Percentiles rank a stretch among this genome's conserved stretches.
Conservation (phyloP, 2,797 vertebrate genomes). For the Danio aesculapii region DNA sequence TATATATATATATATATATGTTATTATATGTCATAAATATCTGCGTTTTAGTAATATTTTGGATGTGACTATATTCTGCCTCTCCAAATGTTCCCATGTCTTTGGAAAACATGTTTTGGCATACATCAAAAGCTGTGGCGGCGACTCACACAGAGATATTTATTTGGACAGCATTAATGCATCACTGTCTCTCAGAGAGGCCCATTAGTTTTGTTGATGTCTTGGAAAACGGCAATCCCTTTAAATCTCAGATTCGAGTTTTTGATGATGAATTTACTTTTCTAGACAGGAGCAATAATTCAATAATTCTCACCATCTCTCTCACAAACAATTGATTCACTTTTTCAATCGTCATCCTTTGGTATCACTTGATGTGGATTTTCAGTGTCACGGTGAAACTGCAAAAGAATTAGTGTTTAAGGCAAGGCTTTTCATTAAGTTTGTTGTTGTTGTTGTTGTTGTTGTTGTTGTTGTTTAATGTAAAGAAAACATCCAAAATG, state of each 20-base stretch:
- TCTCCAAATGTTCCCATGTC: not conserved
- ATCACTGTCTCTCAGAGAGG: conserved; percentile 59
- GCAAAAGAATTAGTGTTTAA: not conserved
- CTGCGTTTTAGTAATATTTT: not conserved
- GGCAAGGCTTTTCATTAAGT: not conserved
- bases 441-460: too few relatives aligned
- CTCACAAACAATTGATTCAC: conserved; percentile 1
- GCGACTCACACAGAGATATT: conserved; percentile 70
- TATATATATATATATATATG: too few relatives aligned
- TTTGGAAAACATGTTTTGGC: conserved; percentile 1
- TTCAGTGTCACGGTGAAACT: conserved; percentile 2
- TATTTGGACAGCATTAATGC: conserved; percentile 74
- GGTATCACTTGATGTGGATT: not conserved
- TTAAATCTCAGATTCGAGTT: conserved; percentile 3
- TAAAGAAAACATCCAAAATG: too few relatives aligned
- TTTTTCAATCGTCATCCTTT: conserved; percentile 2
- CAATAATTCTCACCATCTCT: conserved; percentile 5
- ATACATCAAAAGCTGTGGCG: conserved; percentile 29
- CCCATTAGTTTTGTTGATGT: conserved; percentile 22
- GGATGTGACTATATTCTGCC: not conserved
- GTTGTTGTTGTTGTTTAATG: too few relatives aligned
- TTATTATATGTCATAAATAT: not conserved
- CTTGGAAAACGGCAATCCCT: conserved; percentile 6
- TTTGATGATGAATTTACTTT: not conserved
- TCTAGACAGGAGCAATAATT: conserved; percentile 5